Conservation (phyloP, 1,140 invertebrate species). For the Papilio xuthus region DNA sequence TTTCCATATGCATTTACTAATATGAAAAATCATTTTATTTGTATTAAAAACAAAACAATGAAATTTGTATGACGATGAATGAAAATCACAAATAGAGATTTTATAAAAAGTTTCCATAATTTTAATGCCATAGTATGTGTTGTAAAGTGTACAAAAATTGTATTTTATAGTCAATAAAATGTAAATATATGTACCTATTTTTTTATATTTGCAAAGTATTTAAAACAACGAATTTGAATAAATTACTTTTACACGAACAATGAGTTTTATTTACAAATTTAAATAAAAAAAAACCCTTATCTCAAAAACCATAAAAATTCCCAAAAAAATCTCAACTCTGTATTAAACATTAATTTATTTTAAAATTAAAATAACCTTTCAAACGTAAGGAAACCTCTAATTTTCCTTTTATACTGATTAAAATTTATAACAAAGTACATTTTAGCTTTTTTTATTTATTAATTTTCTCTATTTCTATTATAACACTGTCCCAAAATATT, state of each 20-base stretch:
- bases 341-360: too few relatives aligned
- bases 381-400: too few relatives aligned
- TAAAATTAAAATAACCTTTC: too few relatives aligned
- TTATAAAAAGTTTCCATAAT: slow-evolving; percentile 21
- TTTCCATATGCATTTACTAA: background rate
- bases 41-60: too few relatives aligned
- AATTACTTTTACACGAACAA: slow-evolving; percentile 20
- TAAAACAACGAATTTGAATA: slow-evolving; percentile 48
- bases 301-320: background rate
- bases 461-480: slow-evolving; percentile 37
- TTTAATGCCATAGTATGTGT: slow-evolving; percentile 39
- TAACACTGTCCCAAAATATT: slow-evolving; percentile 53
- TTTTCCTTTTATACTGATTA: background rate
- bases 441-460: background rate
- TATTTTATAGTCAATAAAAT: slow-evolving; percentile 33
- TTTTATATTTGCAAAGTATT: slow-evolving; percentile 52
- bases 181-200: slow-evolving; percentile 45
- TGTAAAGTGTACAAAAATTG: slow-evolving; percentile 42
- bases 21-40: background rate
- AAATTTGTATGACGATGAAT: too few relatives aligned
- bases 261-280: background rate
- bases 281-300: background rate
- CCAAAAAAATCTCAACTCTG: background rate
- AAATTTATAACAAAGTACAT: background rate
- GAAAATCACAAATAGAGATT: background rate